Evolutionary conservation across 1,140 invertebrate species (phyloP).

Genomic region (Neelides sp.): DNA sequence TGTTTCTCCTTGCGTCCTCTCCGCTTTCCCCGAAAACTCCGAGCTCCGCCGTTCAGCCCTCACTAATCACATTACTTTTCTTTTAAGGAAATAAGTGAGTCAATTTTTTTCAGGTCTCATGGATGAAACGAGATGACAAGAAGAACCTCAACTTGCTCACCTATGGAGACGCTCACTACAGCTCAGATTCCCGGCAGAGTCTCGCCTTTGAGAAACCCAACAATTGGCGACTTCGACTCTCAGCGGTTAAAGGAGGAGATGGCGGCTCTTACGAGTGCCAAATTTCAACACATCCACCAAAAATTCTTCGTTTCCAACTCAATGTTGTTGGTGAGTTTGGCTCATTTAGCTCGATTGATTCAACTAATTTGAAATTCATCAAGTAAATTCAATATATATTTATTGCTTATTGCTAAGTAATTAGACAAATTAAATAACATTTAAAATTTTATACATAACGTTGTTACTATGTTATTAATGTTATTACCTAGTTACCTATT

Average conservation of each 20-base stretch:
- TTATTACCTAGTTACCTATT: too few species aligned
- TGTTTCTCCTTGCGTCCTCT: background rate
- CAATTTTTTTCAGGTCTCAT: slow-evolving; percentile 23
- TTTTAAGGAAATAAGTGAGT: background rate
- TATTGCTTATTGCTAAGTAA: too few species aligned
- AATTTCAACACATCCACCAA: slow-evolving; percentile 61
- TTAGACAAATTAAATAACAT: too few species aligned
- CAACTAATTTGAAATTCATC: too few species aligned
- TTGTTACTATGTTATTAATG: too few species aligned
- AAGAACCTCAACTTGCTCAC: slow-evolving; percentile 26
- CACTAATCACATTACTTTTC: too few species aligned
- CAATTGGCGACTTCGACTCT: slow-evolving; percentile 54
- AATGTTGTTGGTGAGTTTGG: slow-evolving; percentile 62
- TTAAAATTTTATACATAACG: too few species aligned
- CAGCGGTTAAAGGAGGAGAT: slow-evolving; percentile 46
- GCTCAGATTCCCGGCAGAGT: slow-evolving; percentile 58
- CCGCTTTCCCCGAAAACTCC: background rate
- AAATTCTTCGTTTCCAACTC: slow-evolving; percentile 55
- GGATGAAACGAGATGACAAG: slow-evolving; percentile 28
- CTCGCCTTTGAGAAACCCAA: slow-evolving; percentile 57
- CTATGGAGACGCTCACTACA: slow-evolving; percentile 56
- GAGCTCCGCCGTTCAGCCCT: too few species aligned
- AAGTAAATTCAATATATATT: too few species aligned
- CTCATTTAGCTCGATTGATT: too few species aligned
- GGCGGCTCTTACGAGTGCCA: slow-evolving; percentile 66